Conservation (phyloP, 2,113 vertebrate species). For the Leucosticte australis region DNA sequence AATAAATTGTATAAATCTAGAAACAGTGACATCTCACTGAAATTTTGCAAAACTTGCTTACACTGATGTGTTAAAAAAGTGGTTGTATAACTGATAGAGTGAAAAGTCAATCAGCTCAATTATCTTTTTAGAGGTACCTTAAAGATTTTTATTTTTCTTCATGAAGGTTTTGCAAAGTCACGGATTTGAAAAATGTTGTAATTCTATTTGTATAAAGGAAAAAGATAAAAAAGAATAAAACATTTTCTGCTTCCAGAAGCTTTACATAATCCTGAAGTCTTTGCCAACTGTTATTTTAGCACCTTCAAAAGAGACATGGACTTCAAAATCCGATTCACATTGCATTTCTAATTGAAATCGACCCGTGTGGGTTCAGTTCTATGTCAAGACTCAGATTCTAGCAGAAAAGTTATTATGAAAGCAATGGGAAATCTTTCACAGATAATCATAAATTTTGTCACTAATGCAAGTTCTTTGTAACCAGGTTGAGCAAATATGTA, state of each 20-base stretch:
- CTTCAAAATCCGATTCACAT: neutral
- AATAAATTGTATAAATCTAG: neutral
- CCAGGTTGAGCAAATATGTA: neutral
- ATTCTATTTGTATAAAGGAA: neutral
- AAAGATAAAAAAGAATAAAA: slow-evolving; percentile 23
- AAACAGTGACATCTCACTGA: neutral
- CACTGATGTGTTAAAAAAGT: neutral
- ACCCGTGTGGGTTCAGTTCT: neutral
- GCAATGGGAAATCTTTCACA: neutral
- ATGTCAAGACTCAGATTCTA: neutral
- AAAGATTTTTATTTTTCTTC: neutral
- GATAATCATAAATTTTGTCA: neutral
- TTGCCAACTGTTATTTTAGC: neutral
- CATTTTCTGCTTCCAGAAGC: neutral
- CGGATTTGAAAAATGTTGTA: neutral
- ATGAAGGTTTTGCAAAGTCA: neutral
- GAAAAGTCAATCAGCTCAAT: neutral
- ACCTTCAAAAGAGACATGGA: neutral
- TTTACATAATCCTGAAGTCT: slow-evolving; percentile 10
- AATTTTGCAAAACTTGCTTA: neutral
- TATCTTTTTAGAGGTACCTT: neutral
- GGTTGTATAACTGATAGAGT: neutral
- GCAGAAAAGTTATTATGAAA: neutral
- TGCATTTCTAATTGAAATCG: slow-evolving; percentile 13
- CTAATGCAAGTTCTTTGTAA: neutral